These are phyloP conservation scores for Dendrolimus punctatus DNA, from an alignment of 1,140 invertebrate species.

Conservation along the genomic window DNA sequence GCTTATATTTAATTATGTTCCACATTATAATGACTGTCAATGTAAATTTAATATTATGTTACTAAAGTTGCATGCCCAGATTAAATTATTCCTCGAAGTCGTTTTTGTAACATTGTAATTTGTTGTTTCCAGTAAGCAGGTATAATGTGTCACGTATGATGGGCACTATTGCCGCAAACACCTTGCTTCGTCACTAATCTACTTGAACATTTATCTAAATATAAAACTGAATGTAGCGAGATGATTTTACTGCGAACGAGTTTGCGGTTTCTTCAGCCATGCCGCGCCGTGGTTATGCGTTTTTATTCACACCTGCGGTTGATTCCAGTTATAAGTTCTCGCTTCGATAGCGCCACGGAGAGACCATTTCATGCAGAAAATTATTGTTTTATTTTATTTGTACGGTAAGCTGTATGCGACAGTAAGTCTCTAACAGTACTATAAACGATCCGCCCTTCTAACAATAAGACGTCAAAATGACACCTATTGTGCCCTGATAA, in stretches of 20 bases:
- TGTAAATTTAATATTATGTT: slow-evolving; percentile 19
- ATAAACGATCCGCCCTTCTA: neutral
- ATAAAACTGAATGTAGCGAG: slow-evolving; percentile 39
- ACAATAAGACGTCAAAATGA: slow-evolving; percentile 8
- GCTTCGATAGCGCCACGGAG: slow-evolving; percentile 6
- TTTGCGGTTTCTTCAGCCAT: slow-evolving; percentile 37
- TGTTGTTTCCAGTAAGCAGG: slow-evolving; percentile 29
- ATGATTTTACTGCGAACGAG: slow-evolving; percentile 44
- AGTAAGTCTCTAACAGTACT: neutral
- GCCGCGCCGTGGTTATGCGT: slow-evolving; percentile 40
- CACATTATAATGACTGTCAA: slow-evolving; percentile 25
- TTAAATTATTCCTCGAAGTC: slow-evolving; percentile 25
- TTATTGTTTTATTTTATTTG: slow-evolving; percentile 6
- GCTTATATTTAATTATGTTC: slow-evolving; percentile 37
- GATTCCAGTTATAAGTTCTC: slow-evolving; percentile 30
- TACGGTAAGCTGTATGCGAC: slow-evolving; percentile 2
- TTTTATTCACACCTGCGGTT: slow-evolving; percentile 51
- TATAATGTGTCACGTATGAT: slow-evolving; percentile 21
- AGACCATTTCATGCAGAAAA: neutral
- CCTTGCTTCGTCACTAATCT: slow-evolving; percentile 16
- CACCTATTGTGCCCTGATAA: slow-evolving; percentile 23
- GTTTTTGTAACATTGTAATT: slow-evolving; percentile 25
- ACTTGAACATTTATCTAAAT: slow-evolving; percentile 41
- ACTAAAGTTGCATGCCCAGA: slow-evolving; percentile 20
- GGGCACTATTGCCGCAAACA: slow-evolving; percentile 27